These are phyloP conservation scores for Oikopleura vanhoeffeni DNA, from an alignment of 23 tunicate species.

Conservation along the genomic window DNA sequence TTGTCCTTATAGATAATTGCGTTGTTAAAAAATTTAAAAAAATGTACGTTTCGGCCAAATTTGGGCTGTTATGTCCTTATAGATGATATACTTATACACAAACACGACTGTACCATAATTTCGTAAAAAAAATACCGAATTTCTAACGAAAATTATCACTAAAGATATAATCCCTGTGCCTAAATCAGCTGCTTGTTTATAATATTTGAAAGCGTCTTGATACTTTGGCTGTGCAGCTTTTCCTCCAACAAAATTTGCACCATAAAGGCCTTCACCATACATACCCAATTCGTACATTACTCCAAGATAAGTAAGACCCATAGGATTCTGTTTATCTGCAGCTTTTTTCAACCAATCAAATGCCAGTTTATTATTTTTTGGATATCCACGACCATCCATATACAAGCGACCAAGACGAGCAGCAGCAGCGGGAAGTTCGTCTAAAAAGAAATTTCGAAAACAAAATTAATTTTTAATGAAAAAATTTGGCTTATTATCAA, in stretches of 20 bases:
- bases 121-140: no score
- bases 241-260: neutral
- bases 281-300: slow-evolving; percentile 68
- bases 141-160: no score
- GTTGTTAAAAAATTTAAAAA: no score
- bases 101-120: no score
- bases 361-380: slow-evolving; percentile 40
- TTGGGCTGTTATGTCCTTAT: no score
- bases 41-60: no score
- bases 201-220: slow-evolving; percentile 48
- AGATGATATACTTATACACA: no score
- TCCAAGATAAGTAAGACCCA: slow-evolving; percentile 65
- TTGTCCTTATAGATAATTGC: no score
- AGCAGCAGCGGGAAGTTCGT: neutral
- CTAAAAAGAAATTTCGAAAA: no score
- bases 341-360: slow-evolving; percentile 48
- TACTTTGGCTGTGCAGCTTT: slow-evolving; percentile 30
- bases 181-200: slow-evolving; percentile 45
- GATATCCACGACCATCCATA: slow-evolving; percentile 78
- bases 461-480: no score
- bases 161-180: no score
- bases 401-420: slow-evolving; percentile 18
- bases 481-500: no score
- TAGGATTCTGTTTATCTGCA: slow-evolving; percentile 42
- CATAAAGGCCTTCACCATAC: neutral